Conservation (phyloP, 2,888 invertebrate species). For the Ennomos fuscantarius region DNA sequence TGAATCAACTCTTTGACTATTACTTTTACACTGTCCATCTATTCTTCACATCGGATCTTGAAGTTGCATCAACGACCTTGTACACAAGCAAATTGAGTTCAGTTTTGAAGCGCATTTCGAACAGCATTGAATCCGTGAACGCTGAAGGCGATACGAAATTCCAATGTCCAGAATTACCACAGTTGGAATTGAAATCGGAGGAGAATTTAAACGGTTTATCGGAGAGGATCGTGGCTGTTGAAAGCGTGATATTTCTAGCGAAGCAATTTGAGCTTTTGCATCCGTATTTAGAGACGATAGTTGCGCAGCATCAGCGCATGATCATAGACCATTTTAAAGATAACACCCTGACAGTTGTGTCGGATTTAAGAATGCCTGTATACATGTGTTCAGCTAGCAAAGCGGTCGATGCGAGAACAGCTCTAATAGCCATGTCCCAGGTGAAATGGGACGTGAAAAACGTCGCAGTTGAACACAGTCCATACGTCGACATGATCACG, state of each 20-base stretch:
- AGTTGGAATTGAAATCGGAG: constrained; percentile 72
- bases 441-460: constrained; percentile 98
- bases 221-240: constrained; percentile 95
- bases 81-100: constrained; percentile 89
- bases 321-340: constrained; percentile 89
- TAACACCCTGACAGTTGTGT: constrained; percentile 89
- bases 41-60: constrained; percentile 93
- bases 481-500: constrained; percentile 92
- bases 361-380: constrained; percentile 92
- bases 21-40: constrained; percentile 95
- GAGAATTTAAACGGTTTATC: constrained; percentile 92
- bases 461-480: constrained; percentile 97
- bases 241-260: constrained; percentile 95
- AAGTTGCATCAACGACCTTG: constrained; percentile 80
- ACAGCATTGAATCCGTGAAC: constrained; percentile 85
- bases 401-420: constrained; percentile 90
- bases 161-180: constrained; percentile 59
- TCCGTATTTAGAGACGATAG: constrained; percentile 93
- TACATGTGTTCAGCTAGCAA: constrained; percentile 94
- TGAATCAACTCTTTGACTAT: constrained; percentile 97
- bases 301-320: constrained; percentile 89
- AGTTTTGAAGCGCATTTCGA: constrained; percentile 91
- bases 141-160: constrained; percentile 59
- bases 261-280: constrained; percentile 94
- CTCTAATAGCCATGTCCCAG: constrained; percentile 94